Evolutionary conservation across 2,888 invertebrate genomes (phyloP).

Genomic region (Ametastegia equiseti): DNA sequence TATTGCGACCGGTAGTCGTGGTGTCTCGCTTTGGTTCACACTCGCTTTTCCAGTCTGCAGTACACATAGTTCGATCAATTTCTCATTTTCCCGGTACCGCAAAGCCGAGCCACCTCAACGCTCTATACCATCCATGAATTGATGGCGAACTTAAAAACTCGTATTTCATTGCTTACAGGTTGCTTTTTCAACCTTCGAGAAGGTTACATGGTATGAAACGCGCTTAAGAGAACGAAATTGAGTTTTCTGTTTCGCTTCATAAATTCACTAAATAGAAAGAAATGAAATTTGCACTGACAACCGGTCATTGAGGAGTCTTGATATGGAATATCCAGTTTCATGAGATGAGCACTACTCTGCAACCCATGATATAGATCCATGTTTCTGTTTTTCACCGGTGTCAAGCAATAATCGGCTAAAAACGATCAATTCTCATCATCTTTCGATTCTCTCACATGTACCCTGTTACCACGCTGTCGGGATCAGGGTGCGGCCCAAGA

Average conservation of each 20-base stretch:
- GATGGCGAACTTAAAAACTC: neutral
- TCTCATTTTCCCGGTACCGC: conserved; percentile 51
- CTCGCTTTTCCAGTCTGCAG: conserved; percentile 54
- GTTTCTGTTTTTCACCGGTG: neutral
- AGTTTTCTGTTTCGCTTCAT: no score
- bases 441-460: neutral
- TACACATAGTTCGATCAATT: conserved; percentile 73
- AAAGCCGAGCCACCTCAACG: neutral
- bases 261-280: no score
- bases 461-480: conserved; percentile 36
- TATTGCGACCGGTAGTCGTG: conserved; percentile 56
- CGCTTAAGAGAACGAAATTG: no score
- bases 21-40: conserved; percentile 55
- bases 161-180: neutral
- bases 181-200: neutral
- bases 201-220: neutral
- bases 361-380: no score
- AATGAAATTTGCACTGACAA: no score
- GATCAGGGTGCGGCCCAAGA: conserved; percentile 72
- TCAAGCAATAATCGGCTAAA: neutral
- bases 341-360: no score
- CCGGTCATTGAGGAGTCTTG: no score
- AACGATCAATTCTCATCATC: no score
- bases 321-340: no score
- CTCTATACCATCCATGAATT: neutral